Evolutionary conservation across 2,797 vertebrate species (phyloP), one percentile per base, ranked within the genome.

Genomic region (Hirundo rustica): DNA sequence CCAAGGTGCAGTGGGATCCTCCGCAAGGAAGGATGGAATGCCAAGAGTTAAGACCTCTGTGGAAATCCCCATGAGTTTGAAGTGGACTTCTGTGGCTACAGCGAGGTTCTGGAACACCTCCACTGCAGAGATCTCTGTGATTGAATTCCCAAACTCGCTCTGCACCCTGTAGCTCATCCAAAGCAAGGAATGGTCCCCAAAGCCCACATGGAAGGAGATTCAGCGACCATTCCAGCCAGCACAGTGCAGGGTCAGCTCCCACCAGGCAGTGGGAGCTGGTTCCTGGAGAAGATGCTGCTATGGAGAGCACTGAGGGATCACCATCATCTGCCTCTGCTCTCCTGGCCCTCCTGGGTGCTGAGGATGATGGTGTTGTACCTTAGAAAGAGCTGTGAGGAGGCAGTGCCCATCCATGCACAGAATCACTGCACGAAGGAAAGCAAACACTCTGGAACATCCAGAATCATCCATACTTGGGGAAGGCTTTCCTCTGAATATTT

Each of bases 221-320:
- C n/a, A 36, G 64, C 8, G 42, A 2, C 10, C 7, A 13, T 1
- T 53, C 13, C 42, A 86, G 44, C 13, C 65, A 53, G 47, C 27
- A 22, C 12, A 44, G 36, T 2, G 18, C 54, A 40, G 17, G 53
- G n/a, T 32, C 13, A 32, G 25, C 10, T 8, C 71, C 60, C 20
- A 2, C 5, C 38, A 20, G 0, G 0, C 60, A 32, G 12, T 7
- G 55, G 16, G 6, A n/a, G 29, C 8, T 30, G 5, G 4, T 27
- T 26, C 22, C 57, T 26, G 10, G 30, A 36, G 36, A 4, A 75
- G 40, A 12, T 12, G 50, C 10, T 53, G 60, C 48, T 4, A 1
- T 20, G 38, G 29, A 60, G 53, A 80, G 54, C 51, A 10, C 20
- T 62, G 30, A 32, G 57, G 26, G 14, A 15, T 47, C 66, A 38